These are phyloP conservation scores for Drosophila subpulchrella DNA, from an alignment of 1,140 invertebrate species.

Conservation along the genomic window DNA sequence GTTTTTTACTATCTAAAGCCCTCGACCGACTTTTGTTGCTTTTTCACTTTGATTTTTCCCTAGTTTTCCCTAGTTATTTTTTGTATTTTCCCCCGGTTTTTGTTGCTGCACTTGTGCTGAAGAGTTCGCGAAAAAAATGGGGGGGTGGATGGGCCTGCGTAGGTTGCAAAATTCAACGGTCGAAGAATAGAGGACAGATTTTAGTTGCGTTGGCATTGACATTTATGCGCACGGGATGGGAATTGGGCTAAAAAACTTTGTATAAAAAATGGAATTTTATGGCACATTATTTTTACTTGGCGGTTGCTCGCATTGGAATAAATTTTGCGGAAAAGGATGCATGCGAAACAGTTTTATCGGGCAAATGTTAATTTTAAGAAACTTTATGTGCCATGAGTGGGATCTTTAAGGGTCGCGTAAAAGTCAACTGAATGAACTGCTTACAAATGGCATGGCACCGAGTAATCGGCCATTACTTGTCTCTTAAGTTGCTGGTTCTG, in stretches of 20 bases:
- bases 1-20: conserved; percentile 32
- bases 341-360: conserved; percentile 19
- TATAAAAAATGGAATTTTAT: conserved; percentile 41
- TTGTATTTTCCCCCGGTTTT: conserved; percentile 16
- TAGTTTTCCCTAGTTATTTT: conserved; percentile 26
- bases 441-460: conserved; percentile 21
- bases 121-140: conserved; percentile 7
- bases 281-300: conserved; percentile 39
- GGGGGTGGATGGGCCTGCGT: not conserved
- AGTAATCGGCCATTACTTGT: not conserved
- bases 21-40: conserved; percentile 67
- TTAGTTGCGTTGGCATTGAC: conserved; percentile 58
- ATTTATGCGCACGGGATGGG: conserved; percentile 42
- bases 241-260: conserved; percentile 1
- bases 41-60: conserved; percentile 45
- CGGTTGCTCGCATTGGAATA: conserved; percentile 31
- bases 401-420: conserved; percentile 23
- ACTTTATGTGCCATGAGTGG: conserved; percentile 22
- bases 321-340: conserved; percentile 47
- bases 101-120: conserved; percentile 25
- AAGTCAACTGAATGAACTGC: conserved; percentile 35
- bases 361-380: conserved; percentile 40
- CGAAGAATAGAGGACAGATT: conserved; percentile 12
- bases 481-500: not conserved
- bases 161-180: conserved; percentile 7